Evolutionary conservation across 37 sponge, comb jelly and placozoan species (phyloP).

Genomic region (Oscarella lobularis): DNA sequence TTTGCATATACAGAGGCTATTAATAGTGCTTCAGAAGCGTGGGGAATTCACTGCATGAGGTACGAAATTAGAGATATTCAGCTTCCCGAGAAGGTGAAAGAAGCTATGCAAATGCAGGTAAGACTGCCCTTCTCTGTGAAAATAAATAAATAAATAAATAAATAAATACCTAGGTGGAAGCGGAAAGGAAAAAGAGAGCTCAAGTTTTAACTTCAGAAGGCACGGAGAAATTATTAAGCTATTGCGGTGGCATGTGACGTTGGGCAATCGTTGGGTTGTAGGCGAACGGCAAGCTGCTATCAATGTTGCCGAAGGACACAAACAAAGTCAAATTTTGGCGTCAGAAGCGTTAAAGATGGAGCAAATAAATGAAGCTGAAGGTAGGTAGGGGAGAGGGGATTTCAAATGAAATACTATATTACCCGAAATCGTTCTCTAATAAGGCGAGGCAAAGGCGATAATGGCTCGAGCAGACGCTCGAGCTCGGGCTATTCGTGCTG

Average conservation of each 20-base stretch:
- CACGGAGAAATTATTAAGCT: slow-evolving; percentile 2
- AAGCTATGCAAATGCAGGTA: slow-evolving; percentile 99
- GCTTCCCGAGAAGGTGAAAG: slow-evolving; percentile 84
- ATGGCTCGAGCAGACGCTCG: slow-evolving; percentile 60
- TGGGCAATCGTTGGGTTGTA: background rate
- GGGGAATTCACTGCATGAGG: slow-evolving; percentile 92
- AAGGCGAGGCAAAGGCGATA: slow-evolving; percentile 74
- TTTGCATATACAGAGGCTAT: slow-evolving; percentile 66
- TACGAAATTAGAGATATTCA: slow-evolving; percentile 93
- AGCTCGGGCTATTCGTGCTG: slow-evolving; percentile 39
- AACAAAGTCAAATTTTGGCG: slow-evolving; percentile 77
- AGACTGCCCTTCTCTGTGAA: background rate
- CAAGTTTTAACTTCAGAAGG: slow-evolving; percentile 92
- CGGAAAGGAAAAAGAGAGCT: slow-evolving; percentile 95
- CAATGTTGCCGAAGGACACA: slow-evolving; percentile 62
- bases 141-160: too few species aligned
- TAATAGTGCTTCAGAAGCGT: slow-evolving; percentile 83
- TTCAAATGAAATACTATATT: background rate
- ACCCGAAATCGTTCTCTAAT: background rate
- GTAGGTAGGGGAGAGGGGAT: slow-evolving; percentile 13
- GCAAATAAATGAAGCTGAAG: slow-evolving; percentile 83
- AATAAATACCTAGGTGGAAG: too few species aligned
- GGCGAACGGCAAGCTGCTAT: slow-evolving; percentile 53
- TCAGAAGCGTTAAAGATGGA: slow-evolving; percentile 88
- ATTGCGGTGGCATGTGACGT: background rate